Percentiles rank a stretch among this genome's conserved stretches.
These are phyloP conservation scores for Lacanobia oleracea DNA, from an alignment of 2,888 invertebrate genomes.

Conservation along the genomic window DNA sequence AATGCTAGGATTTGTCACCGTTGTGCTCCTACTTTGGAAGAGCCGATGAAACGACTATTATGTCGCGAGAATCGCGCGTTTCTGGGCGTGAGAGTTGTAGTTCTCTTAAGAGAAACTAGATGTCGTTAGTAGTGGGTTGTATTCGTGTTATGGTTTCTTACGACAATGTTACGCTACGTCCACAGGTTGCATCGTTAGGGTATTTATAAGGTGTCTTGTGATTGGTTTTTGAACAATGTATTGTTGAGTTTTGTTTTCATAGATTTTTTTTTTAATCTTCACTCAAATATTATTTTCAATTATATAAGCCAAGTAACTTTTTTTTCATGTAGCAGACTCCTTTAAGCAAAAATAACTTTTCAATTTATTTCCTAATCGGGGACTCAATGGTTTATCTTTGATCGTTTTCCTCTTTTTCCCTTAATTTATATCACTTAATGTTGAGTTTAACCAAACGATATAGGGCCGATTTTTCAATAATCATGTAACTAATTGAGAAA, in stretches of 20 bases:
- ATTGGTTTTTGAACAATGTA: not conserved
- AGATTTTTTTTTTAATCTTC: not conserved
- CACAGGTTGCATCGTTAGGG: no score
- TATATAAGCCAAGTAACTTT: not conserved
- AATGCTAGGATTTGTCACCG: slow-evolving; percentile 64
- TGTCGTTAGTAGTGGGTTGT: slow-evolving; percentile 31
- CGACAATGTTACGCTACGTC: not conserved
- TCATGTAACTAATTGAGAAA: no score
- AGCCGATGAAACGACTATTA: slow-evolving; percentile 34
- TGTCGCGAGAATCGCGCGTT: slow-evolving; percentile 18
- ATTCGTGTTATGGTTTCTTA: not conserved
- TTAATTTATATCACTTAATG: not conserved
- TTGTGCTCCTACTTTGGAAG: slow-evolving; percentile 42
- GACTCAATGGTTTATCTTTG: not conserved
- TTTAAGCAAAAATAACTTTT: not conserved
- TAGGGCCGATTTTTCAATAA: no score
- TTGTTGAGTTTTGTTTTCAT: not conserved
- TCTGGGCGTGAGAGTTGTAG: not conserved
- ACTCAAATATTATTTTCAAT: not conserved
- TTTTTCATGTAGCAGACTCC: not conserved
- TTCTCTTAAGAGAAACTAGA: slow-evolving; percentile 40
- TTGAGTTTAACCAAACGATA: slow-evolving; percentile 6
- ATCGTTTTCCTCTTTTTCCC: not conserved
- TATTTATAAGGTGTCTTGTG: no score
- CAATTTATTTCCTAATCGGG: not conserved